These are phyloP conservation scores for Dendrocopos noguchii DNA, from an alignment of 2,113 vertebrate genomes.

Conservation along the genomic window DNA sequence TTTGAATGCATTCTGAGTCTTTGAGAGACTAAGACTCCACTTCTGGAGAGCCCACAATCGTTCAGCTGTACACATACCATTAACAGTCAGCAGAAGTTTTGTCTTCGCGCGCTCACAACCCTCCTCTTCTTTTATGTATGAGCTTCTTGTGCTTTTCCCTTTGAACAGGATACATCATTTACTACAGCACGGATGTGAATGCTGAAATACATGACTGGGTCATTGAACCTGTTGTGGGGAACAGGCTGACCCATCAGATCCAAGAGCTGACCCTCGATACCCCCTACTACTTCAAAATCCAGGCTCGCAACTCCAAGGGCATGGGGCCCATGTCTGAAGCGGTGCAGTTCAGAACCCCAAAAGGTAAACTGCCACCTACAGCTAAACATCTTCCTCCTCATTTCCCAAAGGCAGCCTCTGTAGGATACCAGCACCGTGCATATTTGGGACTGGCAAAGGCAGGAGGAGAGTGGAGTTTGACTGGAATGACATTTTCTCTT, in stretches of 20 bases:
- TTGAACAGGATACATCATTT: constrained; percentile 95
- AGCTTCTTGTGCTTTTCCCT: not conserved
- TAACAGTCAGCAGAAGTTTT: rapidly evolving
- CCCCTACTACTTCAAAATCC: constrained; percentile 97
- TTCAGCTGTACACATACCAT: not conserved
- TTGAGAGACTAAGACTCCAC: not conserved
- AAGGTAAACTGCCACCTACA: constrained; percentile 75
- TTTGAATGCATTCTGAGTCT: not conserved
- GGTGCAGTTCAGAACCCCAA: constrained; percentile 95
- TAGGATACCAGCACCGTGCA: not conserved
- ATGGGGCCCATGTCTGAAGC: constrained; percentile 99
- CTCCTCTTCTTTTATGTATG: rapidly evolving
- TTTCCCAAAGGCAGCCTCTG: not conserved
- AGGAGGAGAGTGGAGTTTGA: not conserved
- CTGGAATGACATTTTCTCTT: rapidly evolving
- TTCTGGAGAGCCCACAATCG: not conserved
- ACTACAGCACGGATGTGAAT: constrained; percentile 97
- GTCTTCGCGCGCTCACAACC: not conserved
- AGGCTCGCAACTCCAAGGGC: constrained; percentile 97
- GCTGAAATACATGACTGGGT: constrained; percentile 98
- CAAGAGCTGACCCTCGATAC: constrained; percentile 97
- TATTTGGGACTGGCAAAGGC: not conserved
- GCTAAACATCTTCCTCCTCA: not conserved
- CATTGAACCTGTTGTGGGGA: constrained; percentile 95
- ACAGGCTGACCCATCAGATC: constrained; percentile 96